Percentiles rank a stretch among this genome's conserved stretches.
Conservation (phyloP, 1,140 invertebrate genomes). For the Euura saliciscinereae region DNA sequence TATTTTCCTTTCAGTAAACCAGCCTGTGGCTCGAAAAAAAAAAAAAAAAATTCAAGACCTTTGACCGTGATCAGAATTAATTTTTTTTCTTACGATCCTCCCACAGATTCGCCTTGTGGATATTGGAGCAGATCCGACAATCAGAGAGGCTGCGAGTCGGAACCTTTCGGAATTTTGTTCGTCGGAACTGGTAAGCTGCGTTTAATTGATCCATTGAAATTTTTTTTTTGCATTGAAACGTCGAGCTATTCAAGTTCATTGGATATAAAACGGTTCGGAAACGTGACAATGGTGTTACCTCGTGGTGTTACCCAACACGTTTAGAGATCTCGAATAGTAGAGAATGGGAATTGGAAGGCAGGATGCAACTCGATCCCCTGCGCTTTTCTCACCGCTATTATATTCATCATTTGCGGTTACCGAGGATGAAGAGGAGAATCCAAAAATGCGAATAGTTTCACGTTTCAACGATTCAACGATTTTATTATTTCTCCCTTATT, state of each 20-base stretch:
- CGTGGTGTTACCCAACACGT: not conserved
- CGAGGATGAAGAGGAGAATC: not conserved
- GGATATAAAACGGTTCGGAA: not conserved
- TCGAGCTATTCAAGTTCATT: not conserved
- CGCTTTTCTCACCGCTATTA: not conserved
- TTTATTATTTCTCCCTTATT: constrained; percentile 7
- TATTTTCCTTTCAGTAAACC: not conserved
- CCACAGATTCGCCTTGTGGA: constrained; percentile 45
- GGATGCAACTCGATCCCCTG: not conserved
- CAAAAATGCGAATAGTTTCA: constrained; percentile 15
- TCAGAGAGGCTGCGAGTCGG: constrained; percentile 42
- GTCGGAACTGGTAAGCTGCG: constrained; percentile 44
- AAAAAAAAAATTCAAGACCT: too few relatives aligned
- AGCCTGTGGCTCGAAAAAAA: too few relatives aligned
- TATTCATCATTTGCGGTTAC: not conserved
- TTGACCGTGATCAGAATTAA: not conserved
- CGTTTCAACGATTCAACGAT: constrained; percentile 16
- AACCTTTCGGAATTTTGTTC: constrained; percentile 47
- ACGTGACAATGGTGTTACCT: constrained; percentile 8
- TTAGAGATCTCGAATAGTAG: not conserved
- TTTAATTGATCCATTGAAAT: not conserved
- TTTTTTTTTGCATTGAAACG: not conserved
- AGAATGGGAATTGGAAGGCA: not conserved
- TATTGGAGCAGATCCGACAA: constrained; percentile 42
- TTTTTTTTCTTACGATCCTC: constrained; percentile 18